phyloP scores from a whole-genome alignment of 1,140 invertebrate genomes.

The Pollicipes pollicipes region DNA sequence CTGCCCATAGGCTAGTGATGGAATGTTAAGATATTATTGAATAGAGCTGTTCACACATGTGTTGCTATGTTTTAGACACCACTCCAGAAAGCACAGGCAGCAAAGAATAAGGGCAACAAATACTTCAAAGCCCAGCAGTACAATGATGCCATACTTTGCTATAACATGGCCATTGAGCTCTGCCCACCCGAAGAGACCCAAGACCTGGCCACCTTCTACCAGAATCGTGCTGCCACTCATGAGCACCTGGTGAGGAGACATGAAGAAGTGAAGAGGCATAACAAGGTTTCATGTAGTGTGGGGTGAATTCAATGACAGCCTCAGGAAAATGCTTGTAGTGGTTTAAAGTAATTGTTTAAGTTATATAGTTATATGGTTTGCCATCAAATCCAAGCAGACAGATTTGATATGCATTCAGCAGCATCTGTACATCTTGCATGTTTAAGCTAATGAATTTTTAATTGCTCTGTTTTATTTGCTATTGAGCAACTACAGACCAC shows the following conservation, averaged over 20 bases:
- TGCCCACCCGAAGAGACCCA: conserved; percentile 53
- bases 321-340: neutral
- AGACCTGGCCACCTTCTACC: conserved; percentile 77
- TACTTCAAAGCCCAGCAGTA: conserved; percentile 70
- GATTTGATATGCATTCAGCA: conserved; percentile 9
- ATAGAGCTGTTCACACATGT: conserved; percentile 8
- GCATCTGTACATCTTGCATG: too few relatives aligned
- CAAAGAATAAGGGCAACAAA: conserved; percentile 73
- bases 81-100: conserved; percentile 46
- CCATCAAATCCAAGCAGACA: neutral
- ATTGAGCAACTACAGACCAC: too few relatives aligned
- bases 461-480: too few relatives aligned
- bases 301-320: too few relatives aligned
- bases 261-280: too few relatives aligned
- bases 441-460: too few relatives aligned
- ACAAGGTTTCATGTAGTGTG: too few relatives aligned
- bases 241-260: conserved; percentile 53
- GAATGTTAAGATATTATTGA: neutral
- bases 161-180: conserved; percentile 69
- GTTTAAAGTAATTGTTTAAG: neutral
- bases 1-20: neutral
- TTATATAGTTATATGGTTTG: neutral
- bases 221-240: conserved; percentile 86
- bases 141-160: conserved; percentile 67
- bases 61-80: conserved; percentile 32